A percentile compares a stretch with the other conserved stretches of the same genome.
Evolutionary conservation across 2,113 vertebrate species (phyloP).

Genomic region (Noctilio leporinus): DNA sequence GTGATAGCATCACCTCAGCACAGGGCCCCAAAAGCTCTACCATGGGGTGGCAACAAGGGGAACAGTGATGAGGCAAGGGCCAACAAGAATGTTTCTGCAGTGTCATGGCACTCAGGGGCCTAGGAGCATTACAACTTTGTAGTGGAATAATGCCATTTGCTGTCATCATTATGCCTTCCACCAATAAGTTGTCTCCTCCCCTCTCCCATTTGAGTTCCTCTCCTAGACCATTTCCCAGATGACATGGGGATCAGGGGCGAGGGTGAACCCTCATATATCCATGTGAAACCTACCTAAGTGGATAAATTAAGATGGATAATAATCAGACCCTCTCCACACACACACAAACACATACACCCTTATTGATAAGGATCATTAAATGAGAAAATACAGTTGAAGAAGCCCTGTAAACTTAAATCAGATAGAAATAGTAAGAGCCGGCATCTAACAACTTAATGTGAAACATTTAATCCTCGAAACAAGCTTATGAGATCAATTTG

Average conservation of each 20-base stretch:
- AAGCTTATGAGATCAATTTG: not conserved
- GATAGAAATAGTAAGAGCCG: not conserved
- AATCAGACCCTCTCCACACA: not conserved
- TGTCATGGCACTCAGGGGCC: not conserved
- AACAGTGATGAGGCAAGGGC: slow-evolving; percentile 40
- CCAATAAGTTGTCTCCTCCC: not conserved
- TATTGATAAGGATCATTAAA: not conserved
- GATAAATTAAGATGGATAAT: not conserved
- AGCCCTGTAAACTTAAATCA: no score
- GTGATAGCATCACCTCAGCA: slow-evolving; percentile 57
- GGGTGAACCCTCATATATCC: not conserved
- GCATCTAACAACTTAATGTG: not conserved
- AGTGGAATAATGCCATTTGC: not conserved
- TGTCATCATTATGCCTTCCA: not conserved
- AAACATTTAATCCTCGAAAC: not conserved
- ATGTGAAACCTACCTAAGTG: not conserved
- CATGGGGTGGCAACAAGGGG: not conserved
- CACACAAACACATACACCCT: not conserved
- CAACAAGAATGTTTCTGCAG: not conserved
- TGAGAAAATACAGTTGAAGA: not conserved
- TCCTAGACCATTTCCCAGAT: not conserved
- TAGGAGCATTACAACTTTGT: not conserved
- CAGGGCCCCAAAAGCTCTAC: not conserved
- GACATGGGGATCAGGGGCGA: not conserved
- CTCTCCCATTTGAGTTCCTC: not conserved